Conservation (phyloP, 2,113 vertebrate genomes). For the Hystrix cristata region DNA sequence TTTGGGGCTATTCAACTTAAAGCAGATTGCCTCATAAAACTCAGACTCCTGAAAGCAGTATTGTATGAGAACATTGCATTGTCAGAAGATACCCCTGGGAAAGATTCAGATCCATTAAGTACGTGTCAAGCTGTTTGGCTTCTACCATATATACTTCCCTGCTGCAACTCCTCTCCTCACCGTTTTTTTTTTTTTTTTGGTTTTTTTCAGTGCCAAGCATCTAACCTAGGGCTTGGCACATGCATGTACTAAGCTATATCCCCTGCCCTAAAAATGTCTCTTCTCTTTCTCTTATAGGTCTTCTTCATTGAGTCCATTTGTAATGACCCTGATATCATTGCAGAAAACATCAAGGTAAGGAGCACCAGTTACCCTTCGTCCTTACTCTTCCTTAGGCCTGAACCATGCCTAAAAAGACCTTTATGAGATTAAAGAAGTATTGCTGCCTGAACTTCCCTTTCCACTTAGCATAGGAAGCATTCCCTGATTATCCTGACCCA, state of each 20-base stretch:
- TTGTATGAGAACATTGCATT: conserved; percentile 29
- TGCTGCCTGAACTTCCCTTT: neutral
- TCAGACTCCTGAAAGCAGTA: conserved; percentile 35
- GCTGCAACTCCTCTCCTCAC: neutral
- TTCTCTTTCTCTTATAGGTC: conserved; percentile 86
- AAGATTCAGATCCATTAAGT: conserved; percentile 18
- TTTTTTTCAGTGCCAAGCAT: neutral
- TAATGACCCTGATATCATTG: conserved; percentile 93
- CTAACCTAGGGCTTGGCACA: neutral
- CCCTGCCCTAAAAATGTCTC: neutral
- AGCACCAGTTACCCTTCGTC: neutral
- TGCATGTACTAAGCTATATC: neutral
- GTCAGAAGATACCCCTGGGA: conserved; percentile 22
- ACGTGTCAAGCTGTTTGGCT: neutral
- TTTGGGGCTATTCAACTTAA: conserved; percentile 15
- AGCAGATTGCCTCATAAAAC: conserved; percentile 41
- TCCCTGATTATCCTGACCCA: neutral
- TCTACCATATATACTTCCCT: conserved; percentile 11
- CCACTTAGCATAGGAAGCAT: conserved; percentile 21
- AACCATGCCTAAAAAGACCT: conserved; percentile 49
- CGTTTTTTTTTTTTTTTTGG: neutral
- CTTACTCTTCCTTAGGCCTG: conserved; percentile 23
- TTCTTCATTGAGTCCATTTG: conserved; percentile 96
- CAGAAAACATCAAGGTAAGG: conserved; percentile 93
- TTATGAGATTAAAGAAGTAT: conserved; percentile 11